phyloP scores from a whole-genome alignment of 2,888 invertebrate genomes.

The Epiblema foenella region DNA sequence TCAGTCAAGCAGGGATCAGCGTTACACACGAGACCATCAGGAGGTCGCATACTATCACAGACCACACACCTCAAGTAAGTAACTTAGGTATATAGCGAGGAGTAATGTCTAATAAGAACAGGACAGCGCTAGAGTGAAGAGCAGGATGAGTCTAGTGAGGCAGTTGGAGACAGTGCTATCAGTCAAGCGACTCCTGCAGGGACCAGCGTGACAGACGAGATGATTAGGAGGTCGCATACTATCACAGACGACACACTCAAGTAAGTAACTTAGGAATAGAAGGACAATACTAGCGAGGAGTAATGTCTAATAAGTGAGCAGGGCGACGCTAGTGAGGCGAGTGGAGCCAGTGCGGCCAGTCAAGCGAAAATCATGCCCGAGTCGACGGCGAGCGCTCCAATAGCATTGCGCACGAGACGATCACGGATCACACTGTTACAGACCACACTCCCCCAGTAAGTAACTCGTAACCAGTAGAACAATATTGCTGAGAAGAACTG shows the following conservation, averaged over 20 bases:
- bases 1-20: conserved; percentile 69
- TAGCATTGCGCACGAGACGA: conserved; percentile 62
- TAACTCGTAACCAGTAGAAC: too few species aligned
- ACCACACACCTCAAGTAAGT: conserved; percentile 55
- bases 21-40: conserved; percentile 66
- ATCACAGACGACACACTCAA: conserved; percentile 61
- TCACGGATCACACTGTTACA: conserved; percentile 71
- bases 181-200: conserved; percentile 73
- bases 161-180: conserved; percentile 56
- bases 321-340: conserved; percentile 64
- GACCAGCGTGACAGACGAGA: conserved; percentile 59
- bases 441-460: conserved; percentile 56
- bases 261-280: conserved; percentile 49
- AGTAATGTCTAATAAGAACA: too few species aligned
- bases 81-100: background rate
- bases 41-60: conserved; percentile 74
- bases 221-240: conserved; percentile 75
- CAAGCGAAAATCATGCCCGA: conserved; percentile 75
- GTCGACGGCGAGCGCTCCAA: conserved; percentile 74
- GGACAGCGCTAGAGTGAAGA: too few species aligned
- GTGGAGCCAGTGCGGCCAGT: conserved; percentile 59
- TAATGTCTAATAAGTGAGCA: conserved; percentile 48
- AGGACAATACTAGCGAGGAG: background rate
- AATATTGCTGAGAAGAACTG: background rate
- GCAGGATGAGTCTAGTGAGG: conserved; percentile 57